Conservation (phyloP, 2,888 invertebrate genomes). For the Leptopilina drosophilae region DNA sequence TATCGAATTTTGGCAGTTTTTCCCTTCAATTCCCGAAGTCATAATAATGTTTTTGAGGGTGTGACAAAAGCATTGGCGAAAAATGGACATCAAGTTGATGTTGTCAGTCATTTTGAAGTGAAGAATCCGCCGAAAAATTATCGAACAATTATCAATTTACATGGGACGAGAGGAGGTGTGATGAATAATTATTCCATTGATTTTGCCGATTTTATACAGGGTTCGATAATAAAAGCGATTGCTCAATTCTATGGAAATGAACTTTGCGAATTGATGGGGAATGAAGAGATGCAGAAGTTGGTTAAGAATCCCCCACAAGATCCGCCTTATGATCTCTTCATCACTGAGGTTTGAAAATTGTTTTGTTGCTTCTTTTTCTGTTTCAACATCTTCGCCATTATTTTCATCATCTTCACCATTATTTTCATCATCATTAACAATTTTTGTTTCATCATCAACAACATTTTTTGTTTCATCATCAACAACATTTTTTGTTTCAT, state of each 20-base stretch:
- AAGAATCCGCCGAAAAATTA: conserved; percentile 69
- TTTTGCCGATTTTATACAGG: conserved; percentile 43
- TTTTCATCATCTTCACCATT: neutral
- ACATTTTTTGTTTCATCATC: no score
- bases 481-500: no score
- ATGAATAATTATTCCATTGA: conserved; percentile 62
- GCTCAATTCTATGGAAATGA: conserved; percentile 52
- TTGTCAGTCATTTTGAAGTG: conserved; percentile 71
- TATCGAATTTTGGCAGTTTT: conserved; percentile 76
- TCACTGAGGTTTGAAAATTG: conserved; percentile 63
- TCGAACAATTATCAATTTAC: conserved; percentile 69
- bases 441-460: no score
- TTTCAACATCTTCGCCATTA: neutral
- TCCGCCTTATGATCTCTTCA: conserved; percentile 66
- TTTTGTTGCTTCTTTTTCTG: neutral
- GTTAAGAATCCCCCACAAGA: conserved; percentile 62
- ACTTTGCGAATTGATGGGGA: conserved; percentile 58
- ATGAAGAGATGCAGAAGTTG: conserved; percentile 59
- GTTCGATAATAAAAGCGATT: conserved; percentile 8
- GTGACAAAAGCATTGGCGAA: conserved; percentile 75
- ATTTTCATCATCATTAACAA: no score
- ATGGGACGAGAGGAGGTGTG: conserved; percentile 49
- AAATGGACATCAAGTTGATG: conserved; percentile 77
- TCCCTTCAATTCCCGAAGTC: conserved; percentile 77
- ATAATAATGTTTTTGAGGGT: conserved; percentile 76